phyloP scores from a whole-genome alignment of 2,113 vertebrate species.

The Zosterops japonicus region DNA sequence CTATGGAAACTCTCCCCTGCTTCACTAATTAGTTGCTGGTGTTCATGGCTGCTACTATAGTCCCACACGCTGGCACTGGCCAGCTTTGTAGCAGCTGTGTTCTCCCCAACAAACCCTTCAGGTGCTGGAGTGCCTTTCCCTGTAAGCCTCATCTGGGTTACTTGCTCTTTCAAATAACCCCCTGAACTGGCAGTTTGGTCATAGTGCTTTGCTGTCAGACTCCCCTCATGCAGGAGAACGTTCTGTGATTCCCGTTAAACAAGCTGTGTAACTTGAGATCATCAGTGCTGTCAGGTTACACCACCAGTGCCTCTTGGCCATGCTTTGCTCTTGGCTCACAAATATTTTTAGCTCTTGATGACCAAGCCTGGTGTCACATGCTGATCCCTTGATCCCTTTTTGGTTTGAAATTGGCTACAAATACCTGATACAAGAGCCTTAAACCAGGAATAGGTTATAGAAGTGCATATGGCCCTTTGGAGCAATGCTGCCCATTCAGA shows the following conservation, averaged over 20 bases:
- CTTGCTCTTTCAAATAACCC: not conserved
- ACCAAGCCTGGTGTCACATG: not conserved
- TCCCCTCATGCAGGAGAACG: not conserved
- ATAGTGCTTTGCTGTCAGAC: accelerated
- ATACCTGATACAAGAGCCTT: not conserved
- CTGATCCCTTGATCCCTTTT: not conserved
- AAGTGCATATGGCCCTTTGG: not conserved
- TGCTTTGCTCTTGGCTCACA: not conserved
- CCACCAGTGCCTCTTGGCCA: not conserved
- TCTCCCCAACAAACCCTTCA: not conserved
- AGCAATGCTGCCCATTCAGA: not conserved
- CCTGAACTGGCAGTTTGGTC: not conserved
- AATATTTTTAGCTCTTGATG: slow-evolving; percentile 59
- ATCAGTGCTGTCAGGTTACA: not conserved
- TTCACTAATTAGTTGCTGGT: not conserved
- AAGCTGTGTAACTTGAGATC: not conserved
- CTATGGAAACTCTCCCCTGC: not conserved
- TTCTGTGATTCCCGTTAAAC: not conserved
- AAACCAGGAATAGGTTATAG: not conserved
- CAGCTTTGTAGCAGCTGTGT: not conserved
- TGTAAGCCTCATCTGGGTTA: not conserved
- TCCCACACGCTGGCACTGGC: not conserved
- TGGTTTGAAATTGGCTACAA: not conserved
- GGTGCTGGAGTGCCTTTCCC: not conserved
- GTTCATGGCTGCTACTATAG: not conserved